Evolutionary conservation across 2,113 vertebrate genomes (phyloP).

Genomic region (human (Homo sapiens)): GRCh38 chr7:123146001-123146500

Average conservation of each 20-base stretch:
- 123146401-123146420: too few species aligned
- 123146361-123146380: too few species aligned
- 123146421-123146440: too few species aligned
- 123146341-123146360: too few species aligned
- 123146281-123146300: too few species aligned
- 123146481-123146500: too few species aligned
- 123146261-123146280: too few species aligned
- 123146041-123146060: not conserved
- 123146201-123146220: not conserved
- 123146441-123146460: too few species aligned
- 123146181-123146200: not conserved
- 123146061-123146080: not conserved
- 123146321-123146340: too few species aligned
- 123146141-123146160: slow-evolving; percentile 5
- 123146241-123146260: not conserved
- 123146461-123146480: too few species aligned
- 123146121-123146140: not conserved
- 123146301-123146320: too few species aligned
- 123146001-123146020: not conserved
- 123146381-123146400: too few species aligned
- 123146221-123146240: not conserved
- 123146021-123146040: not conserved
- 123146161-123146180: not conserved
- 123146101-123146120: not conserved
- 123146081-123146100: not conserved